Percentiles rank a stretch among this genome's conserved stretches.
These are phyloP conservation scores for Lepidochrysops patricia DNA, from an alignment of 2,888 invertebrate genomes.

Conservation along the genomic window DNA sequence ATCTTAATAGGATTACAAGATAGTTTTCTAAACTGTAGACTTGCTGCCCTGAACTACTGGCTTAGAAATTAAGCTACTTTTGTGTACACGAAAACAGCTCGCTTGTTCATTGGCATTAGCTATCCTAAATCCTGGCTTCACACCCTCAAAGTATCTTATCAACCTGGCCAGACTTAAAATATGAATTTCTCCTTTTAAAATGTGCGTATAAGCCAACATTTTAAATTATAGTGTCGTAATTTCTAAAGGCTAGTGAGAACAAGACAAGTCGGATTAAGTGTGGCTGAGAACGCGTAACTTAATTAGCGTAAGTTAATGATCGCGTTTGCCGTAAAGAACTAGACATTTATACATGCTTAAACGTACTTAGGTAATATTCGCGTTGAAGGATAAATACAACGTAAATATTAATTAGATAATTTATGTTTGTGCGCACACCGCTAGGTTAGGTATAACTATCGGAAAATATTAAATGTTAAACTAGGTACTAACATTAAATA, in stretches of 20 bases:
- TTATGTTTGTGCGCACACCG: background rate
- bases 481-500: background rate
- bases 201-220: too few relatives aligned
- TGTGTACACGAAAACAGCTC: too few relatives aligned
- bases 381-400: background rate
- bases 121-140: too few relatives aligned
- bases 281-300: background rate
- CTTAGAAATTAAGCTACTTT: too few relatives aligned
- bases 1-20: too few relatives aligned
- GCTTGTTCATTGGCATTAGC: too few relatives aligned
- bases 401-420: background rate
- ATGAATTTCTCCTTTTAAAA: too few relatives aligned
- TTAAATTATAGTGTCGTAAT: background rate
- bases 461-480: background rate
- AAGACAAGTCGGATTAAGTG: constrained; percentile 3
- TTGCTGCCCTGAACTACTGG: too few relatives aligned
- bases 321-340: background rate
- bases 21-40: too few relatives aligned
- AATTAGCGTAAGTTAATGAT: constrained; percentile 8
- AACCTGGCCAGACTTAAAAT: too few relatives aligned
- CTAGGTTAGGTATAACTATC: background rate
- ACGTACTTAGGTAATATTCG: background rate
- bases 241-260: background rate
- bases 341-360: background rate
- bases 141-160: too few relatives aligned